Conservation (phyloP, 2,113 vertebrate species). For the Mohoua ochrocephala region DNA sequence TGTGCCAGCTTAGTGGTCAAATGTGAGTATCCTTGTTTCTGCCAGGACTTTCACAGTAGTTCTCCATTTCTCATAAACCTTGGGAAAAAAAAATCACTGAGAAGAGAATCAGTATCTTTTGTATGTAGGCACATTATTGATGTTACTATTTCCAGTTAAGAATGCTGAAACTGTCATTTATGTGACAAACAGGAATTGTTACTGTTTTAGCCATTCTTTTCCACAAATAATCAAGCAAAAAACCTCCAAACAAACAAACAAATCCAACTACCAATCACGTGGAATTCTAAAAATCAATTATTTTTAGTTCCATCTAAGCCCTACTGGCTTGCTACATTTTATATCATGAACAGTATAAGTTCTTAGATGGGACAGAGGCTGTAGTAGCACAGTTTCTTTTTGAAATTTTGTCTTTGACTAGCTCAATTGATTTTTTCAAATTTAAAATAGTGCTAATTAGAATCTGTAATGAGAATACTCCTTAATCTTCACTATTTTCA, state of each 20-base stretch:
- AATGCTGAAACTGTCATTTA: neutral
- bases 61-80: neutral
- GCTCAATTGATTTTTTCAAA: neutral
- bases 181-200: neutral
- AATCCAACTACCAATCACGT: neutral
- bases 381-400: neutral
- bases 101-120: neutral
- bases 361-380: neutral
- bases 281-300: neutral
- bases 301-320: neutral
- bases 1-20: neutral
- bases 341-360: neutral
- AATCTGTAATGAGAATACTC: neutral
- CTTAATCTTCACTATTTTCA: neutral
- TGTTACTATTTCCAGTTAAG: neutral
- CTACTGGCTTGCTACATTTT: neutral
- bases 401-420: neutral
- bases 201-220: neutral
- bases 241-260: neutral
- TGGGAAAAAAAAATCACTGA: neutral
- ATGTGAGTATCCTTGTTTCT: neutral
- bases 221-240: neutral
- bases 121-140: neutral
- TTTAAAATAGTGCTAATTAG: neutral
- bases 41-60: neutral